Conservation (phyloP, 2,113 vertebrate genomes). For the Barnardius zonarius region DNA sequence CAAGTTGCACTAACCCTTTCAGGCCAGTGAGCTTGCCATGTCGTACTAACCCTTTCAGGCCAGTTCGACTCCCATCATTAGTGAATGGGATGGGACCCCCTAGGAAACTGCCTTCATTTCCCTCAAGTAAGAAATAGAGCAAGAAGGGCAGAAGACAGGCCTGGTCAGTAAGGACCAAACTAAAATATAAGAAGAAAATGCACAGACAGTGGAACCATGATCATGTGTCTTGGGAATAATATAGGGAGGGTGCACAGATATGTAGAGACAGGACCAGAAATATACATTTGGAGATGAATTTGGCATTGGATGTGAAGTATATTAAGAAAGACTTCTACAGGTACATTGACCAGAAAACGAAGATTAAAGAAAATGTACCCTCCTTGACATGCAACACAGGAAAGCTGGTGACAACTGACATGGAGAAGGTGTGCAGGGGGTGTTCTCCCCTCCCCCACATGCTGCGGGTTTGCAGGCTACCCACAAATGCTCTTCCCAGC, state of each 20-base stretch:
- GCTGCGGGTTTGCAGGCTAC: too few species aligned
- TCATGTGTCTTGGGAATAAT: background rate
- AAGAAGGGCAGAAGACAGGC: background rate
- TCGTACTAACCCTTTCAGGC: too few species aligned
- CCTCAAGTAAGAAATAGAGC: background rate
- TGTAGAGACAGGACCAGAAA: background rate
- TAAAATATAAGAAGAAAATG: background rate
- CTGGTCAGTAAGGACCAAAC: background rate
- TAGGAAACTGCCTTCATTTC: background rate
- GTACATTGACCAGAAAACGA: background rate
- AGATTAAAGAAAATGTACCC: background rate
- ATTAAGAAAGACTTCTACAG: background rate
- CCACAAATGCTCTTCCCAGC: background rate
- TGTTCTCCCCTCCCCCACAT: background rate
- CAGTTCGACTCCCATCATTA: too few species aligned
- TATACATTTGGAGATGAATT: background rate
- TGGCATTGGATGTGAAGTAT: background rate
- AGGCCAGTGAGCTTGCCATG: too few species aligned
- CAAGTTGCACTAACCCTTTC: too few species aligned
- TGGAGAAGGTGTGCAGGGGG: background rate
- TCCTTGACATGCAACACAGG: background rate
- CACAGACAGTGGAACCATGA: background rate
- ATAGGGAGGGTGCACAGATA: background rate
- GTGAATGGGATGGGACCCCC: background rate
- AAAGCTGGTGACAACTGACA: background rate